phyloP scores from a whole-genome alignment of 2,888 invertebrate genomes.

The Polyommatus iphigenia region DNA sequence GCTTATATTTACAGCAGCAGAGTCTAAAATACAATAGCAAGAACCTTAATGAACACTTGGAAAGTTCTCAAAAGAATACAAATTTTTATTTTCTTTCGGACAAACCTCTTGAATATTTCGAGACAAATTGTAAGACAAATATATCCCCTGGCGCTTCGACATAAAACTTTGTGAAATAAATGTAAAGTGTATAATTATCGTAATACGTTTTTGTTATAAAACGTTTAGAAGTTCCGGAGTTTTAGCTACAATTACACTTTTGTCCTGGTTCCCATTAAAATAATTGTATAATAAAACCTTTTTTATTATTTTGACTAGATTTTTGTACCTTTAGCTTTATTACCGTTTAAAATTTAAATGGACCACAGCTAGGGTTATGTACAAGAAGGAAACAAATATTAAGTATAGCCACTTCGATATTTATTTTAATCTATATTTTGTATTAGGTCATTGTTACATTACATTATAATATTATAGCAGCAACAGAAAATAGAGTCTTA shows the following conservation, averaged over 20 bases:
- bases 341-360: no score
- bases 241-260: neutral
- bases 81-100: slow-evolving; percentile 20
- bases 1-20: neutral
- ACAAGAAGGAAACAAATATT: no score
- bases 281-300: neutral
- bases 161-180: slow-evolving; percentile 16
- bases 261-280: neutral
- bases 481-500: no score
- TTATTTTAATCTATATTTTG: no score
- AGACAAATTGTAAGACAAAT: slow-evolving; percentile 23
- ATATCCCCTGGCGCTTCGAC: slow-evolving; percentile 15
- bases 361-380: no score
- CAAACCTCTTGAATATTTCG: slow-evolving; percentile 21
- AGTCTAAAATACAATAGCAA: neutral
- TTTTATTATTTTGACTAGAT: neutral
- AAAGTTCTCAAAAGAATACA: slow-evolving; percentile 29
- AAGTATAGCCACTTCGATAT: no score
- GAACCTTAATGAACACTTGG: slow-evolving; percentile 11
- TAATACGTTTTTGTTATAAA: slow-evolving; percentile 19
- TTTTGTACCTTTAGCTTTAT: no score
- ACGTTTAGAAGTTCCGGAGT: slow-evolving; percentile 4
- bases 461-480: no score
- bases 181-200: slow-evolving; percentile 22
- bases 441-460: no score